phyloP scores from a whole-genome alignment of 2,888 invertebrate species.

The Autographa gamma region DNA sequence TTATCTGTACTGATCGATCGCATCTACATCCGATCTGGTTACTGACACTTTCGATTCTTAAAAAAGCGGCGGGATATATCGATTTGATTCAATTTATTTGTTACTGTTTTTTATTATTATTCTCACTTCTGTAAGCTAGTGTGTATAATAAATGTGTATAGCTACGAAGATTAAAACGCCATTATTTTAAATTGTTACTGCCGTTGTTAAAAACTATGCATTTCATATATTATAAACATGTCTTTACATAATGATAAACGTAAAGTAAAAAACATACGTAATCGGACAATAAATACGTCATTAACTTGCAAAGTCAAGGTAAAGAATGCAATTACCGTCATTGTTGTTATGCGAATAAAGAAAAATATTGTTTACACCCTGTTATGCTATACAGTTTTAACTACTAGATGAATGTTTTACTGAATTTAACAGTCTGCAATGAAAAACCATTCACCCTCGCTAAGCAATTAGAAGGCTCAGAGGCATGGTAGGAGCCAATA shows the following conservation, averaged over 20 bases:
- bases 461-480: background rate
- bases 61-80: slow-evolving; percentile 43
- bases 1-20: slow-evolving; percentile 78
- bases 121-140: slow-evolving; percentile 32
- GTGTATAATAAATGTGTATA: slow-evolving; percentile 16
- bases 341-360: background rate
- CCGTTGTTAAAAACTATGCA: background rate
- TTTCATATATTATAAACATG: background rate
- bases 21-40: slow-evolving; percentile 71
- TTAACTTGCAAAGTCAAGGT: slow-evolving; percentile 34
- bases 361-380: slow-evolving; percentile 6
- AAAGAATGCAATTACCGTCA: slow-evolving; percentile 25
- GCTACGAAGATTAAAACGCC: too few relatives aligned
- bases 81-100: slow-evolving; percentile 43
- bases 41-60: slow-evolving; percentile 75
- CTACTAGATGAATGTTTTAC: background rate
- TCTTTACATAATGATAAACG: slow-evolving; percentile 1
- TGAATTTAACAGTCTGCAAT: background rate
- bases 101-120: slow-evolving; percentile 36
- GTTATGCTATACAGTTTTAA: background rate
- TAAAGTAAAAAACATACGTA: slow-evolving; percentile 6
- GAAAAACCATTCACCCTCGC: background rate
- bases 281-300: slow-evolving; percentile 23
- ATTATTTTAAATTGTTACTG: background rate
- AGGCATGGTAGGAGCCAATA: background rate